phyloP scores from a whole-genome alignment of 1,140 invertebrate species.

The Geopemphigus sp. region DNA sequence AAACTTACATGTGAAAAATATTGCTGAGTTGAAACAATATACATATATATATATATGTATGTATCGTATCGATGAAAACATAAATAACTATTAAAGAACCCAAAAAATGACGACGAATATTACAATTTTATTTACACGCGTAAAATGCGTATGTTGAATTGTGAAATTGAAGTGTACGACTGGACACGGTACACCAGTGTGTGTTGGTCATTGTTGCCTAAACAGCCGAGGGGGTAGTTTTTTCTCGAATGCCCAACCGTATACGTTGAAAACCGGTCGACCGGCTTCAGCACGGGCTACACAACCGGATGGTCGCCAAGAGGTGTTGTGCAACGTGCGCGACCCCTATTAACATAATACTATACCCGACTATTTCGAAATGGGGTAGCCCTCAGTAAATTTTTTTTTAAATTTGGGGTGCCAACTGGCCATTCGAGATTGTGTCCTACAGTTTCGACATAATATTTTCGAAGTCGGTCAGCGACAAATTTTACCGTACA shows the following conservation, averaged over 20 bases:
- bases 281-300: constrained; percentile 42
- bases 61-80: no score
- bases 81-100: no score
- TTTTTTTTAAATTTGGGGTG: constrained; percentile 14
- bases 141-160: constrained; percentile 24
- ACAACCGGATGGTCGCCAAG: constrained; percentile 22
- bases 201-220: constrained; percentile 8
- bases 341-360: constrained; percentile 32
- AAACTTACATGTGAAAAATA: no score
- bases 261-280: constrained; percentile 25
- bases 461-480: no score
- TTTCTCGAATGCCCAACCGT: constrained; percentile 17
- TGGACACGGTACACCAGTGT: constrained; percentile 14
- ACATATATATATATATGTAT: no score
- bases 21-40: no score
- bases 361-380: constrained; percentile 36
- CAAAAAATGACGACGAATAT: no score
- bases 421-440: background rate
- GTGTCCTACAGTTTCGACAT: no score
- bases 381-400: background rate
- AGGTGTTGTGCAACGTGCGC: constrained; percentile 39
- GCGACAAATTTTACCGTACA: no score
- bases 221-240: constrained; percentile 26
- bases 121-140: no score
- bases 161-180: constrained; percentile 33